These are phyloP conservation scores for Rhineura floridana DNA, from an alignment of 2,113 vertebrate genomes.

Conservation along the genomic window DNA sequence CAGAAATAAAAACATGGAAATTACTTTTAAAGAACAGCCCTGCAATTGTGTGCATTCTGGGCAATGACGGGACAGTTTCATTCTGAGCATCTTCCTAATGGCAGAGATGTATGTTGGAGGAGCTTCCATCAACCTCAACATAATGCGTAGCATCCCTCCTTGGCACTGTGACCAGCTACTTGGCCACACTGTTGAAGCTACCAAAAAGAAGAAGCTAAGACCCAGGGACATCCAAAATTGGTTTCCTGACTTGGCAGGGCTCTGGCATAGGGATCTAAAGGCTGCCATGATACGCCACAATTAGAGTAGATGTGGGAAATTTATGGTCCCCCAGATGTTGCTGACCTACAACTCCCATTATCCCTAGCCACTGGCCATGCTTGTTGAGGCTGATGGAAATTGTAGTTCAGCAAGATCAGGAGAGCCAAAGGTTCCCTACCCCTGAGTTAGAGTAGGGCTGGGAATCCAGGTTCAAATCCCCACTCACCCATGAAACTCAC, in stretches of 20 bases:
- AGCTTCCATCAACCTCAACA: not conserved
- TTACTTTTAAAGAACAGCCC: constrained; percentile 35
- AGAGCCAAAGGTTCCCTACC: not conserved
- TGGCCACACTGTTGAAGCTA: not conserved
- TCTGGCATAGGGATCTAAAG: not conserved
- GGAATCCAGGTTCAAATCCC: not conserved
- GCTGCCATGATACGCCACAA: not conserved
- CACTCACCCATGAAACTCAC: not conserved
- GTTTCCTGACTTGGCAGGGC: too few relatives aligned
- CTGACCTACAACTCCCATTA: not conserved
- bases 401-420: not conserved
- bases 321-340: not conserved
- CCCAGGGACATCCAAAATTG: too few relatives aligned
- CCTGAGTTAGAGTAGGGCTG: not conserved
- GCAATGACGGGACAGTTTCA: not conserved
- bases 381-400: not conserved
- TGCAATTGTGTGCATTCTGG: constrained; percentile 30
- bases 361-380: not conserved
- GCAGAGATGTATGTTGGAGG: not conserved
- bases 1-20: constrained; percentile 53
- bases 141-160: not conserved
- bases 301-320: not conserved
- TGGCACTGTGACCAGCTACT: not conserved
- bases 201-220: not conserved
- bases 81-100: not conserved